Evolutionary conservation across 2,888 invertebrate genomes (phyloP), one percentile per base, ranked within the genome.

Genomic region (Caenorhabditis sp.): DNA sequence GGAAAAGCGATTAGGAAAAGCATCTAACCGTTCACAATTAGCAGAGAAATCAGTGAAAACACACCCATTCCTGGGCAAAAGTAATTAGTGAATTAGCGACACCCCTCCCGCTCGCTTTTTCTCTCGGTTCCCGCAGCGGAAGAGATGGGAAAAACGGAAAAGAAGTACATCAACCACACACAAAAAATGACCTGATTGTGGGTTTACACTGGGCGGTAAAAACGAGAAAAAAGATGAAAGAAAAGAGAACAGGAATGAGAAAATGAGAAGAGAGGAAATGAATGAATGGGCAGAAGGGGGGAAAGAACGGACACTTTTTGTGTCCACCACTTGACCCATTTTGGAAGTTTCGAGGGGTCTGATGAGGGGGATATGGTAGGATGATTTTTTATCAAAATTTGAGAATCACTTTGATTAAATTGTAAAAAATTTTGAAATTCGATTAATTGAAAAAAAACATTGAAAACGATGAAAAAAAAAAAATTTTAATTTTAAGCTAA

Each of bases 21-120:
- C n/a, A n/a, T n/a, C n/a, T n/a, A n/a, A n/a, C n/a, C n/a, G n/a
- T n/a, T n/a, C n/a, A n/a, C n/a, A n/a, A n/a, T n/a, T n/a, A n/a
- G n/a, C n/a, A n/a, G n/a, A n/a, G n/a, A n/a, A 26, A 64, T 6
- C 15, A 44, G 51, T 47, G 47, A 47, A 47, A 47, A 47, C 47
- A n/a, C 47, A 47, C 47, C n/a, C 4, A 47, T 3, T 2, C 9
- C 40, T n/a, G 28, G 18, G 51, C 28, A 22, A 20, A 32, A 51
- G 64, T 44, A 22, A 51, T 50, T 50, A 60, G 60, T 15, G 28
- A 77, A 58, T 37, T 55, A 67, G 56, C 24, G 77, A 68, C 32
- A 60, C 40, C 70, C 37, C 13, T 13, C 40, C 13, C 13, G 2
- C 13, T 40, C 32, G 4, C 9, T 32, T 9, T 9, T 40, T 40